Evolutionary conservation across 2,113 vertebrate species (phyloP), one percentile per base, ranked within the genome.

Genomic region (Tamias sibiricus): DNA sequence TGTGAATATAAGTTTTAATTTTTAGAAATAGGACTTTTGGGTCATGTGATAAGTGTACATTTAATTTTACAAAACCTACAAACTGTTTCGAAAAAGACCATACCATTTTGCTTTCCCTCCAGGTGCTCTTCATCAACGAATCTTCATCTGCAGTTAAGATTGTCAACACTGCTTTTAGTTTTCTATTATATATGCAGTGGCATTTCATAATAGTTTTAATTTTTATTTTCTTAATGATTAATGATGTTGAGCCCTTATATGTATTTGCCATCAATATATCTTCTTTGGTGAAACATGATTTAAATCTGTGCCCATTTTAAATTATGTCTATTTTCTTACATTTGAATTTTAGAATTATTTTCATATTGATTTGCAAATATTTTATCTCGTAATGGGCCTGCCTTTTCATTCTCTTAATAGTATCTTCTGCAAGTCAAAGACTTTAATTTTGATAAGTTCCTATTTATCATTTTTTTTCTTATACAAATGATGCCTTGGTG

Each of bases 1-100:
- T 95, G 80, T 96, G 88, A 95, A 72, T 71, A 59, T 68, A 87
- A 84, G 35, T 77, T 96, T 82, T 89, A 40, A 89, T 76, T 96
- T 93, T 85, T 84, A 94, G 24, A 95, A 91, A 42, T 79, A 66
- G 42, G 32, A 94, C 22, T 92, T 54, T 86, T 96, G 44, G 74
- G 13, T 77, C 71, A 92, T 75, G 84, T 95, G 71, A 42, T 90
- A 90, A 82, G 30, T 84, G 42, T 92, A 64, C 64, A 62, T 91
- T 94, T 94, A 90, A 76, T 77, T 92, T 92, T 87, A 93, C 91
- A 87, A n/a, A 84, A 97, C 64, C 72, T 49, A 22, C 4, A 87
- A 71, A 95, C 66, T 81, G 12, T 68, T 94, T 96, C 62, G 89
- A 97, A 91, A 91, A 81, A 59, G n/a, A 72, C 42, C 42, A 37